Percentiles rank a stretch among this genome's conserved stretches.
phyloP scores from a whole-genome alignment of 1,140 invertebrate species.

The Anagrus nilaparvatae region DNA sequence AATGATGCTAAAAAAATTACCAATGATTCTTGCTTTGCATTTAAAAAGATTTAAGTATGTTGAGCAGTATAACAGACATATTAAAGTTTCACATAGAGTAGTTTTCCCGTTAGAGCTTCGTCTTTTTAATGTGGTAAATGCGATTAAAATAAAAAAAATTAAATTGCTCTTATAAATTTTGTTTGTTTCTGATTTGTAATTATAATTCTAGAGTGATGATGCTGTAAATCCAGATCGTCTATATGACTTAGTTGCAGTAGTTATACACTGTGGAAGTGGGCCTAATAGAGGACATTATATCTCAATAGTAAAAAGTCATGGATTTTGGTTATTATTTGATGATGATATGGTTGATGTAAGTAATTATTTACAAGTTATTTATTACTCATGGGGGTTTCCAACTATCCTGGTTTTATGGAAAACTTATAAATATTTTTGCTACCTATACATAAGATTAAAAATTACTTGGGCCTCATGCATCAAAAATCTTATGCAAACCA shows the following conservation, averaged over 20 bases:
- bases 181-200: conserved; percentile 9
- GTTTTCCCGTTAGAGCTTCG: conserved; percentile 96
- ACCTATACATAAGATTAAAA: no score
- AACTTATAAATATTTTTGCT: no score
- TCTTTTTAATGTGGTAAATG: conserved; percentile 91
- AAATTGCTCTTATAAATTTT: neutral
- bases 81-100: conserved; percentile 97
- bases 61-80: conserved; percentile 96
- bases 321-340: conserved; percentile 98
- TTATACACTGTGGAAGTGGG: conserved; percentile 98
- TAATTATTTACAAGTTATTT: no score
- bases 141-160: conserved; percentile 4
- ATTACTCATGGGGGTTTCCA: no score
- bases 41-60: conserved; percentile 99
- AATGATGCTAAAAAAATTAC: conserved; percentile 97
- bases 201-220: conserved; percentile 77
- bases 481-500: no score
- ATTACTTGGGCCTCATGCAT: no score
- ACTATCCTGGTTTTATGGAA: no score
- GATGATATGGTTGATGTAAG: conserved; percentile 99
- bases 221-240: conserved; percentile 93
- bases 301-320: conserved; percentile 98
- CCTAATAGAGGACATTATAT: conserved; percentile 99
- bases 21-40: conserved; percentile 94
- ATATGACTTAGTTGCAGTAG: conserved; percentile 97